A percentile compares a stretch with the other conserved stretches of the same genome.
These are phyloP conservation scores for Sinocyclocheilus maitianheensis DNA, from an alignment of 2,113 vertebrate species.

Conservation along the genomic window DNA sequence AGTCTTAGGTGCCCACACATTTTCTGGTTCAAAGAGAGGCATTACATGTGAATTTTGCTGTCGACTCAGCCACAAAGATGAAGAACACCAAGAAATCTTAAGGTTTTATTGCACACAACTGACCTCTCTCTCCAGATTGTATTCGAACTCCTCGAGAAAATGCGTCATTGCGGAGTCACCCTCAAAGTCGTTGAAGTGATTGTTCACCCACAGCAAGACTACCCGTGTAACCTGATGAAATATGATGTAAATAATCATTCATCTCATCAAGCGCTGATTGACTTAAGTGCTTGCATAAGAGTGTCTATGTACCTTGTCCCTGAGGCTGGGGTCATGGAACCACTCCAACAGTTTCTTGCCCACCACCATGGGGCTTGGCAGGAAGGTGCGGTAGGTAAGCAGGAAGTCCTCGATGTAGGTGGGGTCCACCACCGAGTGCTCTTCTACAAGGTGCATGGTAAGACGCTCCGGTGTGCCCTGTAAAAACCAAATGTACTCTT, in stretches of 20 bases:
- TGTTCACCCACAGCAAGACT: slow-evolving; percentile 99
- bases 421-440: slow-evolving; percentile 97
- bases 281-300: neutral
- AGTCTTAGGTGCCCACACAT: slow-evolving; percentile 98
- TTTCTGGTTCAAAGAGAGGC: slow-evolving; percentile 78
- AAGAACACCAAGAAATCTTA: neutral
- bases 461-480: slow-evolving; percentile 96
- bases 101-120: slow-evolving; percentile 45
- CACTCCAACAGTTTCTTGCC: slow-evolving; percentile 98
- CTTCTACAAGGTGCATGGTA: slow-evolving; percentile 98
- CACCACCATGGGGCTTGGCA: slow-evolving; percentile 98
- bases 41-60: neutral
- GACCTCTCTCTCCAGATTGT: slow-evolving; percentile 97
- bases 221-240: slow-evolving; percentile 94
- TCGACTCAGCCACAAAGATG: too few species aligned
- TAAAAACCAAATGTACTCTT: neutral
- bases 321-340: slow-evolving; percentile 99
- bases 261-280: neutral
- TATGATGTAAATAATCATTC: slow-evolving; percentile 6
- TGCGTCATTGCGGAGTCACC: slow-evolving; percentile 94
- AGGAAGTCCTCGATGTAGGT: slow-evolving; percentile 99
- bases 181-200: slow-evolving; percentile 99
- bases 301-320: slow-evolving; percentile 90
- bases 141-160: slow-evolving; percentile 98
- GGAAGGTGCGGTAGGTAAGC: slow-evolving; percentile 95